These are phyloP conservation scores for Ectemnius continuus DNA, from an alignment of 2,888 invertebrate genomes.

Conservation along the genomic window DNA sequence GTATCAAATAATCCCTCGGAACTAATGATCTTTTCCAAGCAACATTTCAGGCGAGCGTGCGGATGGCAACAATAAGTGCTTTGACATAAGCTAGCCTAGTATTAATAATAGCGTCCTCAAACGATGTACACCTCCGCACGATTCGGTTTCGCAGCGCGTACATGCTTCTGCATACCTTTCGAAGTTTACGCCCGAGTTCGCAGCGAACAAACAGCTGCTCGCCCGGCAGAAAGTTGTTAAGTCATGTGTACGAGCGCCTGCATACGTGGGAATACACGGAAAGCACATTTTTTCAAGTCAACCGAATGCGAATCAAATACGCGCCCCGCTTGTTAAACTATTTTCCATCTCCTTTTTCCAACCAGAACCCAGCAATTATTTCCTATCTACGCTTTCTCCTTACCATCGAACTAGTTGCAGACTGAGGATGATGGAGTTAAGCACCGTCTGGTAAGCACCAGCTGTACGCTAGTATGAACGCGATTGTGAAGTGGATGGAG, in stretches of 20 bases:
- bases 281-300: too few relatives aligned
- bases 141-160: background rate
- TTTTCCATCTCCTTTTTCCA: too few relatives aligned
- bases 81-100: background rate
- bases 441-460: constrained; percentile 35
- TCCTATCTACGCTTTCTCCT: too few relatives aligned
- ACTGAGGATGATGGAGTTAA: constrained; percentile 5
- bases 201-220: too few relatives aligned
- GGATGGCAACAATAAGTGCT: constrained; percentile 51
- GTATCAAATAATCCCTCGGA: constrained; percentile 31
- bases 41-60: constrained; percentile 38
- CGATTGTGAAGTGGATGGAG: too few relatives aligned
- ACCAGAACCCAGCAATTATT: background rate
- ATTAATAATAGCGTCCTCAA: constrained; percentile 15
- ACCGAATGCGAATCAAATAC: too few relatives aligned
- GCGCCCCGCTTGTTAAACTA: too few relatives aligned
- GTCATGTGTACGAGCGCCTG: too few relatives aligned
- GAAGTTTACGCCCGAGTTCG: constrained; percentile 18
- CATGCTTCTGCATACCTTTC: constrained; percentile 15
- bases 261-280: too few relatives aligned
- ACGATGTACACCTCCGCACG: background rate
- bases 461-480: constrained; percentile 19
- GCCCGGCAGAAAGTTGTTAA: too few relatives aligned
- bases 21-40: constrained; percentile 26
- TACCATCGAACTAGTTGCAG: background rate